Conservation (phyloP, 2,888 invertebrate genomes). For the Pandemis corylana region DNA sequence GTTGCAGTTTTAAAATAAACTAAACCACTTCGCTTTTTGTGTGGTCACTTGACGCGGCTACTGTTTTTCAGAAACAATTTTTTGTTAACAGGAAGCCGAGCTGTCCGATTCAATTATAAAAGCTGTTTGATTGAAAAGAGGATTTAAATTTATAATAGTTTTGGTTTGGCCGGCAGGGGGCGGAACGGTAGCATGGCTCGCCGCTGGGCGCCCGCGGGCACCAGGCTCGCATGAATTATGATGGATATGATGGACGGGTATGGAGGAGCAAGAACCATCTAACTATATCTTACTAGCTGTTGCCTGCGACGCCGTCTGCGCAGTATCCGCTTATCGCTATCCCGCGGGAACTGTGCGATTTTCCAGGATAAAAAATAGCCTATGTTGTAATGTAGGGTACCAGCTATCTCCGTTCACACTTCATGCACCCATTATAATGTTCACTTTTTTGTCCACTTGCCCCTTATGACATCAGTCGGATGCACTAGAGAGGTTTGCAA, state of each 20-base stretch:
- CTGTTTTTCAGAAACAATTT: constrained; percentile 44
- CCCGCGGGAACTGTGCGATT: too few species aligned
- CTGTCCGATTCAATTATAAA: constrained; percentile 61
- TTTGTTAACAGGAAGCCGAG: constrained; percentile 56
- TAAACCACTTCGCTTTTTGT: constrained; percentile 25
- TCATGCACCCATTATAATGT: too few species aligned
- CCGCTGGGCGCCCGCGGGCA: constrained; percentile 70
- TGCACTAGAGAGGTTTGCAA: too few species aligned
- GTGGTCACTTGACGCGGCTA: constrained; percentile 34
- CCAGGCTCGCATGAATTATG: constrained; percentile 50
- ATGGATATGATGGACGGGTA: constrained; percentile 28
- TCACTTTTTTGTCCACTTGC: too few species aligned
- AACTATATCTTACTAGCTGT: too few species aligned
- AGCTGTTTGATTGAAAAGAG: constrained; percentile 50
- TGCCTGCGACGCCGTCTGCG: too few species aligned
- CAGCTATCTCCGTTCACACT: too few species aligned
- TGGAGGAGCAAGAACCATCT: constrained; percentile 23
- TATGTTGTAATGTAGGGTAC: too few species aligned
- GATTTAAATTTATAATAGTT: constrained; percentile 49
- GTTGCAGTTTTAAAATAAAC: not conserved
- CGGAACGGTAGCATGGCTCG: constrained; percentile 76
- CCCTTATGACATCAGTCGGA: too few species aligned
- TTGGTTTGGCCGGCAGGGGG: constrained; percentile 73
- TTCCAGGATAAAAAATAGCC: too few species aligned
- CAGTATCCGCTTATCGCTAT: too few species aligned